A percentile compares a stretch with the other conserved stretches of the same genome.
Evolutionary conservation across 2,113 vertebrate genomes (phyloP).

Genomic region (Chloropsis cyanopogon): DNA sequence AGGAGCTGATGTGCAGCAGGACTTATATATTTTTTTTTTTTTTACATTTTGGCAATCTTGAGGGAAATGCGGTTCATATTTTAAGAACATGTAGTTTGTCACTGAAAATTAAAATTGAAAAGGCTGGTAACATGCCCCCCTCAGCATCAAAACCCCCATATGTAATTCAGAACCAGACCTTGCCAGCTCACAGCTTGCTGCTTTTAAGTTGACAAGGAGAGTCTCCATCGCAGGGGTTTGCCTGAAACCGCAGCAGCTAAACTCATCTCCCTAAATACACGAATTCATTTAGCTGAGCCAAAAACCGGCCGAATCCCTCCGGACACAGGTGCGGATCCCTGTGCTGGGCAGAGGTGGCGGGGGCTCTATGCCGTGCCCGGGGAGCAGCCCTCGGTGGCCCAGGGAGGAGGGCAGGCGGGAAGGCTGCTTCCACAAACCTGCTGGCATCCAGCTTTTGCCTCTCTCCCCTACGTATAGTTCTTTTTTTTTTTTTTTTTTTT

Average conservation of each 20-base stretch:
- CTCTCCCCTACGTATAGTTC: background rate
- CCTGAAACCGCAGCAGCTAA: background rate
- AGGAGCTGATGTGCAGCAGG: background rate
- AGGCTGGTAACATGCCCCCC: background rate
- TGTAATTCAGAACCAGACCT: background rate
- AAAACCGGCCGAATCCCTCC: background rate
- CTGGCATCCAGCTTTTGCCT: slow-evolving; percentile 34
- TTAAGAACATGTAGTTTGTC: background rate
- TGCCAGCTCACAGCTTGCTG: background rate
- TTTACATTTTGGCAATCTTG: background rate
- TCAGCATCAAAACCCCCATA: background rate
- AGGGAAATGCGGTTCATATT: background rate
- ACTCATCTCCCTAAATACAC: background rate
- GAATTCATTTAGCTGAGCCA: background rate
- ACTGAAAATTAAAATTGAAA: background rate
- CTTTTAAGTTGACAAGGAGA: background rate
- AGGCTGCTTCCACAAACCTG: background rate
- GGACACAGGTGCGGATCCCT: background rate
- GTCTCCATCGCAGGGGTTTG: background rate
- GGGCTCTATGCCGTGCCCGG: background rate
- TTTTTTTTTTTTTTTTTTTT: background rate
- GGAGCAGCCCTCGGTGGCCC: background rate
- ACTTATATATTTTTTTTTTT: background rate
- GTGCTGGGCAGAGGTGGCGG: no score
- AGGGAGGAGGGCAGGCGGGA: background rate